phyloP scores from a whole-genome alignment of 2,113 vertebrate genomes.

The Dryoscopus gambensis region DNA sequence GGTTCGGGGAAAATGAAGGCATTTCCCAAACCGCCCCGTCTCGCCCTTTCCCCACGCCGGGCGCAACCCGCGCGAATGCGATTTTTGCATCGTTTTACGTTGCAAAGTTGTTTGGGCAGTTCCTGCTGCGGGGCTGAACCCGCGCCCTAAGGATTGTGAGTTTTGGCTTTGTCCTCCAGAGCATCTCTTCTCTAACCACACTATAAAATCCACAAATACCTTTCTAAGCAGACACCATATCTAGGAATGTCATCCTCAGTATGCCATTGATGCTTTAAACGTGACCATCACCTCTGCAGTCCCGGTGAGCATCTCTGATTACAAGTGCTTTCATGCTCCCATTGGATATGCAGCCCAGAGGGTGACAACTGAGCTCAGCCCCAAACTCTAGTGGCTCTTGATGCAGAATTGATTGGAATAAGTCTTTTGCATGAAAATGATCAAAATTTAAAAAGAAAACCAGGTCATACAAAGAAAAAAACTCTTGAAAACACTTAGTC shows the following conservation, averaged over 20 bases:
- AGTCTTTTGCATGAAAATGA: not conserved
- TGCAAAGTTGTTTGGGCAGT: not conserved
- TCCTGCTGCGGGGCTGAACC: not conserved
- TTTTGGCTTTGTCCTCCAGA: not conserved
- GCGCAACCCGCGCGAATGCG: rapidly evolving
- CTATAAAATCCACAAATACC: not conserved
- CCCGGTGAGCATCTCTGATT: not conserved
- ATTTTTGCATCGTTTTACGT: not conserved
- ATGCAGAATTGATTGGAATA: not conserved
- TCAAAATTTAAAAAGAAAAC: not conserved
- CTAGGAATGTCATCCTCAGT: not conserved
- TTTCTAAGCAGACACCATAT: not conserved
- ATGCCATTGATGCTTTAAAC: not conserved
- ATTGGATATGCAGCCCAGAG: not conserved
- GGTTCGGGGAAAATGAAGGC: rapidly evolving
- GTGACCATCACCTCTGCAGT: not conserved
- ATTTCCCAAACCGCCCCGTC: rapidly evolving
- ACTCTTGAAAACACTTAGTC: not conserved
- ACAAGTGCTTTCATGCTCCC: rapidly evolving
- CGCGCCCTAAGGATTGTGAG: rapidly evolving
- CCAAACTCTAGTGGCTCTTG: not conserved
- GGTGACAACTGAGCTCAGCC: not conserved
- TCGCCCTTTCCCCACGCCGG: not conserved
- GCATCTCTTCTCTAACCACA: not conserved
- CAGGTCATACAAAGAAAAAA: not conserved